Conservation (phyloP, 2,113 vertebrate genomes). For the Pontoporia blainvillei region DNA sequence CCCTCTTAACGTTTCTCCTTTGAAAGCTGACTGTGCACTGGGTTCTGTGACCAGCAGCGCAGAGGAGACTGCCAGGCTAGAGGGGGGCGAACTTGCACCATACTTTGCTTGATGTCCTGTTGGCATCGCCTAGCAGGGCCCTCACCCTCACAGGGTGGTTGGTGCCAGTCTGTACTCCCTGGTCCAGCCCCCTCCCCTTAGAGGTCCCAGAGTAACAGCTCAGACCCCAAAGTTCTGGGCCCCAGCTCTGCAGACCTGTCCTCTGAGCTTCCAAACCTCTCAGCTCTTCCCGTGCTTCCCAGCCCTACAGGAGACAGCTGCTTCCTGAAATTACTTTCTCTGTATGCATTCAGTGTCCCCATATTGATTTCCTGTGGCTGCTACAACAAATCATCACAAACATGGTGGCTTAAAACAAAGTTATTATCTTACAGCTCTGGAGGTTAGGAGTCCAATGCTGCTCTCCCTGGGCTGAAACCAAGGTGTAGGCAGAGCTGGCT, state of each 20-base stretch:
- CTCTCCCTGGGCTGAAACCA: background rate
- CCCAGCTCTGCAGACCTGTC: background rate
- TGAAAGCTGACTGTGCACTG: background rate
- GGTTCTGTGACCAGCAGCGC: fast-evolving
- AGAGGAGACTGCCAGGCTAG: background rate
- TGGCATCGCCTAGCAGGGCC: background rate
- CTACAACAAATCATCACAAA: background rate
- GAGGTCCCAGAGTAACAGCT: too few relatives aligned
- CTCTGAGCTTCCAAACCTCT: background rate
- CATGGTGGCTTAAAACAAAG: background rate
- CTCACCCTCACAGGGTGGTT: background rate
- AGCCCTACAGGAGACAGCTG: background rate
- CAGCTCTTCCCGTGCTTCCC: background rate
- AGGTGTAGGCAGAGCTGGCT: background rate
- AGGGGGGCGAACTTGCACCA: background rate
- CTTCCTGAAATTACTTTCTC: background rate
- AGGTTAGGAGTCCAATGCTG: background rate
- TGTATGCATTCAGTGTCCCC: background rate
- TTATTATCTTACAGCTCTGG: background rate
- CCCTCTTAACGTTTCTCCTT: fast-evolving
- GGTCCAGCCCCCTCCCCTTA: fast-evolving
- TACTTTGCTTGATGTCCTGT: background rate
- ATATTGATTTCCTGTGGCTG: background rate
- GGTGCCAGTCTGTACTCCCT: background rate
- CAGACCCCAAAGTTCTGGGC: background rate